Percentiles rank a stretch among this genome's conserved stretches.
Conservation (phyloP, 1,140 invertebrate genomes). For the Anoplolepis gracilipes region DNA sequence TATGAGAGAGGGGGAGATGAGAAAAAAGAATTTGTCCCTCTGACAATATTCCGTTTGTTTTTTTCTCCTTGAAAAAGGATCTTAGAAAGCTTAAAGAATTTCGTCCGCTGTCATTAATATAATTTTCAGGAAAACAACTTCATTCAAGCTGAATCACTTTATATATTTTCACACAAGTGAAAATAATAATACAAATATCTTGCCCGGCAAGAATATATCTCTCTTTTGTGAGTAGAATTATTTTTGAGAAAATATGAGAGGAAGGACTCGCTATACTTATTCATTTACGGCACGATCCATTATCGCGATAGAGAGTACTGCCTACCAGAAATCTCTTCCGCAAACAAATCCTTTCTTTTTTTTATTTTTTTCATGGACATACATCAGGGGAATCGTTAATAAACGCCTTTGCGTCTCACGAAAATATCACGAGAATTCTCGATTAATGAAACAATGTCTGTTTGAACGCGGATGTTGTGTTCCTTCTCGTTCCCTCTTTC, state of each 20-base stretch:
- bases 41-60: too few species aligned
- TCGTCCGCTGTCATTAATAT: neutral
- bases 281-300: neutral
- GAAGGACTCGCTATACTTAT: neutral
- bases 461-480: neutral
- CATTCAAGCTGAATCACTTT: neutral
- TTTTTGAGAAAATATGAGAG: neutral
- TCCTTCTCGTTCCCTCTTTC: neutral
- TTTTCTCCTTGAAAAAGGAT: neutral
- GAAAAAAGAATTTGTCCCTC: too few species aligned
- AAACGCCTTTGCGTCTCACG: neutral
- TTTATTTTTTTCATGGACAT: neutral
- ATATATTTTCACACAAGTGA: neutral
- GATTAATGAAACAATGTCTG: conserved; percentile 34
- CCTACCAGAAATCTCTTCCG: neutral
- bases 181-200: neutral
- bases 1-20: too few species aligned
- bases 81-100: too few species aligned
- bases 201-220: neutral
- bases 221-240: neutral
- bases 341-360: neutral
- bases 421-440: conserved; percentile 18
- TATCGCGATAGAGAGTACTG: neutral
- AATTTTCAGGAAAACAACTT: neutral
- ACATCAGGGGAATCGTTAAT: conserved; percentile 8